Percentiles rank a stretch among this genome's conserved stretches.
phyloP scores from a whole-genome alignment of 2,888 invertebrate species.

The Pollenia labialis region DNA sequence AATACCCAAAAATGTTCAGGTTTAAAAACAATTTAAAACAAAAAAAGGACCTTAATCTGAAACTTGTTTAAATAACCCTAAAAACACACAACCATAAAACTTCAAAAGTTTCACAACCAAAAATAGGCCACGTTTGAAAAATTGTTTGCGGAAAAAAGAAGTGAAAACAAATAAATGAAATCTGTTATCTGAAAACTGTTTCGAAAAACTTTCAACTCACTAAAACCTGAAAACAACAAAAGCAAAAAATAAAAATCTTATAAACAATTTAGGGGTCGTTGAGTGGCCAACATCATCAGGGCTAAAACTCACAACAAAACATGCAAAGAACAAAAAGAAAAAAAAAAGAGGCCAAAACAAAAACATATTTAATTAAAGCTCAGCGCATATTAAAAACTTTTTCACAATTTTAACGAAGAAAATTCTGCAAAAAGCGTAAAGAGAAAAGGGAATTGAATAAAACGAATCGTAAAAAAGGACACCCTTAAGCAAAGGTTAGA shows the following conservation, averaged over 20 bases:
- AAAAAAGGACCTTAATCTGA: slow-evolving; percentile 13
- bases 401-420: slow-evolving; percentile 38
- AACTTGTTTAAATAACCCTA: slow-evolving; percentile 54
- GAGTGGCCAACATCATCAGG: slow-evolving; percentile 69
- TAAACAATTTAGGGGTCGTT: slow-evolving; percentile 70
- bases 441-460: slow-evolving; percentile 44
- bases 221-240: slow-evolving; percentile 31
- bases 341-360: slow-evolving; percentile 38
- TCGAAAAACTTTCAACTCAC: slow-evolving; percentile 47
- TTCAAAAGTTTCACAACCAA: slow-evolving; percentile 58
- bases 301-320: slow-evolving; percentile 57
- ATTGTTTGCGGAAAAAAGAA: slow-evolving; percentile 15
- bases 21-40: slow-evolving; percentile 25
- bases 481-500: slow-evolving; percentile 56
- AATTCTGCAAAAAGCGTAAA: slow-evolving; percentile 20
- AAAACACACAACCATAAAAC: slow-evolving; percentile 50
- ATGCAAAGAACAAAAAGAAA: not conserved
- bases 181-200: slow-evolving; percentile 54
- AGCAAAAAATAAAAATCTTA: slow-evolving; percentile 57
- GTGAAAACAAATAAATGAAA: slow-evolving; percentile 61
- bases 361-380: slow-evolving; percentile 72
- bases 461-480: slow-evolving; percentile 24
- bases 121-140: slow-evolving; percentile 50
- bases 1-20: not conserved
- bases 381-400: slow-evolving; percentile 69